Percentiles rank a stretch among this genome's conserved stretches.
phyloP scores from a whole-genome alignment of 2,797 vertebrate species.

The Peromyscus melanophrys region DNA sequence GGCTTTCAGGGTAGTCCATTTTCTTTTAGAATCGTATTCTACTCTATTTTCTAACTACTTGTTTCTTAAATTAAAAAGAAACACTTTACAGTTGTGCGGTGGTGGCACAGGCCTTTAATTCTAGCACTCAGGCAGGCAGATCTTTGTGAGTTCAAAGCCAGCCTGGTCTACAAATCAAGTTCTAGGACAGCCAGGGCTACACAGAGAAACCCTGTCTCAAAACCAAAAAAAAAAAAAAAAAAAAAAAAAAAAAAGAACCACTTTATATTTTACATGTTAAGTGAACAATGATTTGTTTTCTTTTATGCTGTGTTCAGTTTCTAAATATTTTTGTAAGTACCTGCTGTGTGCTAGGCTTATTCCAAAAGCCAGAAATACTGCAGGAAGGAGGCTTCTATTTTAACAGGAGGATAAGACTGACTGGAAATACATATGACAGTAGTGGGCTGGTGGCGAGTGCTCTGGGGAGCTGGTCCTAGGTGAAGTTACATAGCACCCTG shows the following conservation, averaged over 20 bases:
- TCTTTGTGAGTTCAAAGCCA: too few species aligned
- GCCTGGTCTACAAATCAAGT: too few species aligned
- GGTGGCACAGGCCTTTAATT: too few species aligned
- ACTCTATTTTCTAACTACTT: background rate
- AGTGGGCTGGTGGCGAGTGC: too few species aligned
- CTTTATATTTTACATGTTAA: background rate
- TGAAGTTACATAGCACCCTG: background rate
- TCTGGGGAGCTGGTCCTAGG: background rate
- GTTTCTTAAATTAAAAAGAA: conserved; percentile 19
- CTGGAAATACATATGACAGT: background rate
- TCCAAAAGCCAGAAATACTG: background rate
- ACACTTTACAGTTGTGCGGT: background rate
- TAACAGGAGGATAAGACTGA: background rate
- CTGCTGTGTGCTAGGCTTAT: background rate
- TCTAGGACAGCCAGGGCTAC: too few species aligned
- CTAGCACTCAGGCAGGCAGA: too few species aligned
- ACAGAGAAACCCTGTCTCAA: too few species aligned
- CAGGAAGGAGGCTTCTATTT: background rate
- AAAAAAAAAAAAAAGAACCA: background rate
- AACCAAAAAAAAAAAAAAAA: too few species aligned
- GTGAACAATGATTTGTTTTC: background rate
- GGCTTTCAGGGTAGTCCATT: too few species aligned
- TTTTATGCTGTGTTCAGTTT: background rate
- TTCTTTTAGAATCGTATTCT: background rate
- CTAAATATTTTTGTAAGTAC: background rate